Evolutionary conservation across 2,113 vertebrate species (phyloP).

Genomic region (Manacus vitellinus): DNA sequence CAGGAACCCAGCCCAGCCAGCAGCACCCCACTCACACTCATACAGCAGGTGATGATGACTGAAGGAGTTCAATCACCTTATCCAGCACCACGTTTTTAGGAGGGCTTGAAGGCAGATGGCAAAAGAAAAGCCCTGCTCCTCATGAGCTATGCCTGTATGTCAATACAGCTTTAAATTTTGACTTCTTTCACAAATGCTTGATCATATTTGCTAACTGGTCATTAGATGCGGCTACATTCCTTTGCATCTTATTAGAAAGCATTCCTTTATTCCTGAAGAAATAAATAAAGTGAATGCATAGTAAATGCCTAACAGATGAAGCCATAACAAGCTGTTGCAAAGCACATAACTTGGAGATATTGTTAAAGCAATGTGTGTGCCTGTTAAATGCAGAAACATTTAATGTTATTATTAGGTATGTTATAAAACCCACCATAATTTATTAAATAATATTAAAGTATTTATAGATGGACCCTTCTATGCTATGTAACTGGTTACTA

Average conservation of each 20-base stretch:
- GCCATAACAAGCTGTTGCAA: conserved; percentile 68
- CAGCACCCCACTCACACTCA: background rate
- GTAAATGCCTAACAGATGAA: conserved; percentile 78
- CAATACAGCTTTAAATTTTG: conserved; percentile 54
- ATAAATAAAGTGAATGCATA: conserved; percentile 34
- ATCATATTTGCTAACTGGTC: conserved; percentile 52
- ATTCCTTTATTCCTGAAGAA: conserved; percentile 29
- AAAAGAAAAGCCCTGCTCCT: conserved; percentile 42
- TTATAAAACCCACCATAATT: conserved; percentile 66
- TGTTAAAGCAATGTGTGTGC: conserved; percentile 70
- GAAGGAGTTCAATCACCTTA: background rate
- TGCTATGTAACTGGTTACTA: background rate
- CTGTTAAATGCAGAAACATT: conserved; percentile 69
- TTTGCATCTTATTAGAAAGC: conserved; percentile 62
- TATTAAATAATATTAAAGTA: conserved; percentile 72
- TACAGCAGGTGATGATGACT: background rate
- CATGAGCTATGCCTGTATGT: conserved; percentile 51
- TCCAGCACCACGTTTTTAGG: background rate
- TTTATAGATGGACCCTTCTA: conserved; percentile 62
- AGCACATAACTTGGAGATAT: conserved; percentile 61
- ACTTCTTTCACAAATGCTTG: conserved; percentile 42
- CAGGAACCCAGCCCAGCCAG: background rate
- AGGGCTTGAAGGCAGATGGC: conserved; percentile 36
- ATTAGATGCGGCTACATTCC: conserved; percentile 67
- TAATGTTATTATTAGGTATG: conserved; percentile 68